A percentile compares a stretch with the other conserved stretches of the same genome.
Evolutionary conservation across 2,797 vertebrate genomes (phyloP).

Genomic region (Pipistrellus pygmaeus): DNA sequence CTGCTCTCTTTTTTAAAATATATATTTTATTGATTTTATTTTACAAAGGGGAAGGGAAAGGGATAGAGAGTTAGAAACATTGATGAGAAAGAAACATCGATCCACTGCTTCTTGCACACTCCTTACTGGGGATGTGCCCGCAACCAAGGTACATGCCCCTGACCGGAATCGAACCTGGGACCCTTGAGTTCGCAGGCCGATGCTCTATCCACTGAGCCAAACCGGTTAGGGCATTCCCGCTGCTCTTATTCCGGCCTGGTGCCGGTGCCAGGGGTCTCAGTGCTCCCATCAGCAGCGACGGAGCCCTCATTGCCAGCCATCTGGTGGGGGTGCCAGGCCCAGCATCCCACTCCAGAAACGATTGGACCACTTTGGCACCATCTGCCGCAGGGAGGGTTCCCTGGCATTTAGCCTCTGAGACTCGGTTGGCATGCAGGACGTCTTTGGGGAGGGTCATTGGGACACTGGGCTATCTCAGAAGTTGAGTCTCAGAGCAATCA

Average conservation of each 20-base stretch:
- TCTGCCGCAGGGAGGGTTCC: neutral
- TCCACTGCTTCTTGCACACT: too few species aligned
- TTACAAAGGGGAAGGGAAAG: too few species aligned
- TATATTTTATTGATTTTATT: too few species aligned
- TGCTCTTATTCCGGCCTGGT: neutral
- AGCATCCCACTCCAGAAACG: neutral
- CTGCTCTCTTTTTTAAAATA: too few species aligned
- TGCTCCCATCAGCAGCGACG: neutral
- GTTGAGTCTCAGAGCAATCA: rapidly evolving
- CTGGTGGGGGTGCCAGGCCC: constrained; percentile 29
- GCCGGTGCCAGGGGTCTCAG: neutral
- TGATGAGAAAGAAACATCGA: too few species aligned
- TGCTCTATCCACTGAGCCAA: too few species aligned
- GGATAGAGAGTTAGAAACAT: too few species aligned
- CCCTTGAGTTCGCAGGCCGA: too few species aligned
- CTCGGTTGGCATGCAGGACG: neutral
- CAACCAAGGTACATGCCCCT: too few species aligned
- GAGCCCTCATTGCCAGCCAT: constrained; percentile 39
- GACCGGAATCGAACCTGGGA: too few species aligned
- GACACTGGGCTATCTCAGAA: rapidly evolving
- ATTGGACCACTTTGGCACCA: neutral
- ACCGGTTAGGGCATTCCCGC: neutral
- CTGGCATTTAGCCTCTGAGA: neutral
- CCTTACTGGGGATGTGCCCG: too few species aligned
- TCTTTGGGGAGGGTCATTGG: neutral